phyloP scores from a whole-genome alignment of 2,797 vertebrate species.

The Sphenopsis melanotis region DNA sequence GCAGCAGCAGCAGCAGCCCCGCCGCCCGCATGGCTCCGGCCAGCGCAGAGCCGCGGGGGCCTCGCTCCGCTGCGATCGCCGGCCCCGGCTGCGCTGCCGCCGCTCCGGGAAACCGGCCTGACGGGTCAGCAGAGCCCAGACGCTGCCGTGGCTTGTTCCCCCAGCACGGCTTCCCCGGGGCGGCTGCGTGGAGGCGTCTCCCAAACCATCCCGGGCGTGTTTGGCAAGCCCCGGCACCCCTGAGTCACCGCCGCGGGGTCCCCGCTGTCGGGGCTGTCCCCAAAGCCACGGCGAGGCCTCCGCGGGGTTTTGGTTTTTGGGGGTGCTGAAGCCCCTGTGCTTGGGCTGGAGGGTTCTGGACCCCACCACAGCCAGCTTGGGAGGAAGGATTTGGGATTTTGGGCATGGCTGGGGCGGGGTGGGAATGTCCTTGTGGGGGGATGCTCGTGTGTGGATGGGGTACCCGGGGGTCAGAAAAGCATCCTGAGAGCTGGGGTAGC shows the following conservation, averaged over 20 bases:
- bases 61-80: slow-evolving; percentile 27
- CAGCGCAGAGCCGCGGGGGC: background rate
- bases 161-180: background rate
- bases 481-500: accelerated
- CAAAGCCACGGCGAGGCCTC: background rate
- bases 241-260: slow-evolving; percentile 7
- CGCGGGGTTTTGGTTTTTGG: background rate
- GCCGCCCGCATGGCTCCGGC: background rate
- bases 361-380: accelerated
- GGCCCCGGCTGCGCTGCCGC: background rate
- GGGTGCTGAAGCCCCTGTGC: accelerated
- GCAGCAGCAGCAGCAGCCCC: slow-evolving; percentile 26
- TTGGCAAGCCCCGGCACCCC: background rate
- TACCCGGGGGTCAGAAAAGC: background rate
- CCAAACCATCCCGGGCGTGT: slow-evolving; percentile 23
- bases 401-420: accelerated
- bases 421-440: background rate
- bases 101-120: slow-evolving; percentile 65
- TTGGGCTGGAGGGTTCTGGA: accelerated
- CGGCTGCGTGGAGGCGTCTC: background rate
- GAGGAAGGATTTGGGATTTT: background rate
- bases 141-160: slow-evolving; percentile 31
- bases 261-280: background rate
- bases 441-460: accelerated
- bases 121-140: slow-evolving; percentile 66